Evolutionary conservation across 2,888 invertebrate genomes (phyloP), one percentile per base, ranked within the genome.

Genomic region (Brenthis ino): DNA sequence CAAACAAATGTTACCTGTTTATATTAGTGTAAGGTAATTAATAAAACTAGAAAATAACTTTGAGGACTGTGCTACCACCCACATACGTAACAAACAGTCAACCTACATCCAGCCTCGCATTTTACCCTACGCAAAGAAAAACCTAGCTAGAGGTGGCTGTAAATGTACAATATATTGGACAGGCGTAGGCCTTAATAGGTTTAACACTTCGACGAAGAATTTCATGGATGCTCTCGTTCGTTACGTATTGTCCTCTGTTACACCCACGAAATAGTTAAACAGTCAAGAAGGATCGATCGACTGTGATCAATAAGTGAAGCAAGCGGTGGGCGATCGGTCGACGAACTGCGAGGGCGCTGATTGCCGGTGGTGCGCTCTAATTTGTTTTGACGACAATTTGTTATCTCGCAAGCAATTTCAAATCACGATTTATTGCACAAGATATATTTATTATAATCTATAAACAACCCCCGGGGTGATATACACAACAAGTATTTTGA

Each of bases 291-390:
- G 89, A 92, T 91, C 88, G 86, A 84, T 87, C 84, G 85, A 88
- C 89, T 85, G 83, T 83, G 87, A 89, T 89, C 89, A 89, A 88
- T 89, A 86, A 86, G 86, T 82, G 83, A 85, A 82, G 85, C 67
- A 67, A 69, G 82, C 82, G 74, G 91, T 92, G 91, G 92, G 92
- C 91, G 92, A 86, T 79, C 91, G 91, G 92, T 93, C 92, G 91
- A 82, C 90, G 92, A 92, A 91, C 92, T 92, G 92, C 91, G 92
- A 91, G 89, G 90, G 91, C 90, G 91, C 88, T 73, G 79, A 81
- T 82, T 82, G 84, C 82, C 82, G 79, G 82, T 85, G 89, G 87
- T 85, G 84, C 80, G 87, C 85, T 91, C 91, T 90, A 91, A 91
- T 91, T 91, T 85, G 87, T 89, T 91, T 89, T 89, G 87, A 89